Base-by-base conservation (phyloP, 2,113 vertebrate genomes). In the Poeciliopsis occidentalis region DNA sequence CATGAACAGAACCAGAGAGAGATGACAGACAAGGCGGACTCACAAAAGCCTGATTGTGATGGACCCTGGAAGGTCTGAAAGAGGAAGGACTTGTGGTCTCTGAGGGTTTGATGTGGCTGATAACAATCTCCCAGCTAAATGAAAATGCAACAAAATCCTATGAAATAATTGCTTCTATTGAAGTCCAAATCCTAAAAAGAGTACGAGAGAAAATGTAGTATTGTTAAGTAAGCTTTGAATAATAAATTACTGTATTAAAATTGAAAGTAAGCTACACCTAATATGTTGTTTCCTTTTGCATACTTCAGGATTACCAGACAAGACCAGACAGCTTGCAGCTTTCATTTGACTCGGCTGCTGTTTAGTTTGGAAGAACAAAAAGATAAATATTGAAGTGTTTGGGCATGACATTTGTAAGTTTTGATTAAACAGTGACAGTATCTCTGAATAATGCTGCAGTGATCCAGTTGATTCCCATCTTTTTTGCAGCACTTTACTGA, bases 11-110 rank as follows among this genome's bases (percentile, higher is more conserved):
- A 94, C 87, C 88, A 85, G 89, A 54, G 83, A 83, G 83, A 83
- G 90, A 89, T 82, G 92, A 94, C 86, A 92, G 92, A 93, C 87
- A 82, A 87, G 89, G 62, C 41, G 4, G 70, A 73, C 62, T 85
- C 76, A 94, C 92, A 95, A 94, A 91, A 85, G 77, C 87, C 76
- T 31, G 84, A 91, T 92, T 93, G 92, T 92, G 76, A 29, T 39
- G 4, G 51, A 41, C 61, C 34, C 78, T 88, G 85, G 77, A 93
- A 84, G 73, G 80, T 79, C 63, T 34, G 73, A 76, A 72, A 73
- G 57, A 81, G 81, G 81, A 80, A 81, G 82, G 83, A 85, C 76
- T 81, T 83, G 22, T 69, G 79, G 77, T 85, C 86, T 83, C 85
- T 54, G 83, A 87, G 85, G 78, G 77, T 86, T 82, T 74, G 85